Evolutionary conservation across 1,140 invertebrate genomes (phyloP), one percentile per base, ranked within the genome.

Genomic region (Spodoptera litura): DNA sequence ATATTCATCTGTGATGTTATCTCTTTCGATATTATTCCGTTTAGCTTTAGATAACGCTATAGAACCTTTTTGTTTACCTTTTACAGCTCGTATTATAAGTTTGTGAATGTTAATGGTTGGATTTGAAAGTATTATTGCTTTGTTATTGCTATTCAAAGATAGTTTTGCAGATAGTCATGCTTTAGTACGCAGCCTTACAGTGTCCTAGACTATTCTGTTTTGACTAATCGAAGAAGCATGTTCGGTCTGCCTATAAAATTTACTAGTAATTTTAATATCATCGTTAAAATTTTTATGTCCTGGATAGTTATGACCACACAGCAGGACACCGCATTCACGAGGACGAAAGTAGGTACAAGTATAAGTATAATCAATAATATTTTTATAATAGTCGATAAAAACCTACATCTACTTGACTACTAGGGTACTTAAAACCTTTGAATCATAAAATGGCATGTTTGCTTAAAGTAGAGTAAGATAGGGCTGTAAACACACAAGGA

Each of bases 1-100:
- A 70, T 12, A n/a, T 3, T 52, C 44, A 70, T 70, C 66, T 12
- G 66, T 20, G 62, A 70, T 70, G 49, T 53, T 70, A 70, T 70
- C 66, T 52, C 12, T n/a, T 15, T 9, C 66, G 66, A 70, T 70
- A 70, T 70, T 70, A 70, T 70, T 70, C 66, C 66, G 66, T 52
- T 70, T 70, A 70, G 27, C 66, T 70, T 70, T 53, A 70, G 66
- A 70, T 70, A 70, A 70, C 66, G 25, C n/a, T 44, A 35, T 49
- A n/a, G 2, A 6, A 1, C 49, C 66, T 70, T 70, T 70, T 70
- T 70, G 20, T 70, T 70, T 53, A 2, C 66, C 66, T 70, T 70
- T 53, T 70, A 53, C 35, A 70, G 66, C 66, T 12, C 31, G 49
- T 53, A 27, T 70, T 70, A 70, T 27, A 70, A 68, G 15, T 10